phyloP scores from a whole-genome alignment of 2,888 invertebrate genomes.

The Pristionchus fissidentatus region DNA sequence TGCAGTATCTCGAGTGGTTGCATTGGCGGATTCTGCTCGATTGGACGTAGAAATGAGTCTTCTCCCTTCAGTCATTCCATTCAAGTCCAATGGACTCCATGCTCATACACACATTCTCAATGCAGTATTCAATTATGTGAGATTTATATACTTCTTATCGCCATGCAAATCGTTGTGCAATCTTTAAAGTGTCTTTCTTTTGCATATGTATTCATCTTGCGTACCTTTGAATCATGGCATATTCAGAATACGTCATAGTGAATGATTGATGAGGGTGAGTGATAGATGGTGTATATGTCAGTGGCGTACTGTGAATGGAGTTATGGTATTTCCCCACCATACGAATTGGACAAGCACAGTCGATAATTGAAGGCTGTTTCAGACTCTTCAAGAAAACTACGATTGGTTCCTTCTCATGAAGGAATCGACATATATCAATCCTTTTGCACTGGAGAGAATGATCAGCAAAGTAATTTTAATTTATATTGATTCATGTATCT shows the following conservation, averaged over 20 bases:
- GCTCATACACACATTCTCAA: constrained; percentile 49
- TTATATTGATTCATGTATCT: background rate
- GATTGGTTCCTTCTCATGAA: constrained; percentile 92
- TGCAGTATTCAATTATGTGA: constrained; percentile 47
- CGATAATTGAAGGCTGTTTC: background rate
- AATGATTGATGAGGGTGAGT: constrained; percentile 12
- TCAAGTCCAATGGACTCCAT: constrained; percentile 45
- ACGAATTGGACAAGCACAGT: background rate
- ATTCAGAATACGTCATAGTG: constrained; percentile 30
- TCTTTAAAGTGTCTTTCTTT: background rate
- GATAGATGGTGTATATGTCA: constrained; percentile 2
- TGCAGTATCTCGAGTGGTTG: constrained; percentile 46
- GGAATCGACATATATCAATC: constrained; percentile 89
- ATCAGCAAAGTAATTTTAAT: constrained; percentile 76
- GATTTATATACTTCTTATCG: background rate
- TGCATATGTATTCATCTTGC: background rate
- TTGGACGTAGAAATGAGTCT: constrained; percentile 32
- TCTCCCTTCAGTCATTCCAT: constrained; percentile 37
- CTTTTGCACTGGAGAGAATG: constrained; percentile 83
- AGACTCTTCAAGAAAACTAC: constrained; percentile 81
- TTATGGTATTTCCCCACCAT: background rate
- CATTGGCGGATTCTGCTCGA: constrained; percentile 40
- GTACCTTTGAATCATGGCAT: constrained; percentile 2
- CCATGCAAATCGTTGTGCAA: background rate
- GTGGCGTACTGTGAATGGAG: background rate